phyloP scores from a whole-genome alignment of 2,888 invertebrate species.

The Eulithis testata region DNA sequence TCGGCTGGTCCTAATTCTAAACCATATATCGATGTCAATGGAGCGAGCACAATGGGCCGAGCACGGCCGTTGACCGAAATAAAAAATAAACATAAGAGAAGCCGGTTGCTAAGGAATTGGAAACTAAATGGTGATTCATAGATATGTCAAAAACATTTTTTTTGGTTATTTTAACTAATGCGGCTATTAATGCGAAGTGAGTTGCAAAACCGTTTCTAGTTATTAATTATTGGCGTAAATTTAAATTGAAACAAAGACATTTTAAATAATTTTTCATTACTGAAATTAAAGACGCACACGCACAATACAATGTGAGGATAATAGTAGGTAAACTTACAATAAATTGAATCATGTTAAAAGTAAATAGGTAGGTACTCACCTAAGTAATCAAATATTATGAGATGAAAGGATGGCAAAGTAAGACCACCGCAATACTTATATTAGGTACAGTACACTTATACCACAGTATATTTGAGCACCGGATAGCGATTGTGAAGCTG shows the following conservation, averaged over 20 bases:
- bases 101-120: slow-evolving; percentile 63
- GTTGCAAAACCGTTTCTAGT: slow-evolving; percentile 7
- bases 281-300: neutral
- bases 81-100: slow-evolving; percentile 71
- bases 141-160: slow-evolving; percentile 41
- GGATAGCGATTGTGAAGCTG: slow-evolving; percentile 31
- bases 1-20: slow-evolving; percentile 59
- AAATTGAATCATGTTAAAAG: too few species aligned
- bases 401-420: neutral
- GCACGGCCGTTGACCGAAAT: slow-evolving; percentile 78
- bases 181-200: slow-evolving; percentile 4
- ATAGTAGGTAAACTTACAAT: neutral
- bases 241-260: slow-evolving; percentile 22
- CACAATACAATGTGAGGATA: neutral
- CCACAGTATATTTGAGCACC: slow-evolving; percentile 36
- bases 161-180: slow-evolving; percentile 25
- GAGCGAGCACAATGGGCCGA: slow-evolving; percentile 68
- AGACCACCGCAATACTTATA: slow-evolving; percentile 13
- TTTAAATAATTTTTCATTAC: slow-evolving; percentile 3
- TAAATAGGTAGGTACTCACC: too few species aligned
- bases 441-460: neutral
- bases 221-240: slow-evolving; percentile 21
- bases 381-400: neutral
- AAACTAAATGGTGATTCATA: slow-evolving; percentile 68
- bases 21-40: slow-evolving; percentile 78